phyloP scores from a whole-genome alignment of 2,888 invertebrate genomes.

The Hanleya hanleyi region DNA sequence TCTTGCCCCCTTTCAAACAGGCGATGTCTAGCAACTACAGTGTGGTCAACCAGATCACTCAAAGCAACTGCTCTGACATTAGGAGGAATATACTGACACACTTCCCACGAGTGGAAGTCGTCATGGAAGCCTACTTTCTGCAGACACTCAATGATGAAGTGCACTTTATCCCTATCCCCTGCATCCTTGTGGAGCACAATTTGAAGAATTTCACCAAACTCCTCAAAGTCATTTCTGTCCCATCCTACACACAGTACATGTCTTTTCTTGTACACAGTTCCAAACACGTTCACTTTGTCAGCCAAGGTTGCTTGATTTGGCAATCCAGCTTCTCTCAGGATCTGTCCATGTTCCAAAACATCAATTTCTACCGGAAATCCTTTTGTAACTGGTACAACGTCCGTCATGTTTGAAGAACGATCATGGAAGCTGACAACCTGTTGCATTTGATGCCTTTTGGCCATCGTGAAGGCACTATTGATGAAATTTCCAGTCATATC shows the following conservation, averaged over 20 bases:
- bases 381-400: neutral
- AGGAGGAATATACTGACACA: no score
- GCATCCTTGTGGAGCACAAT: no score
- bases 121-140: neutral
- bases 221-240: neutral
- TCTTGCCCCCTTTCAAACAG: no score
- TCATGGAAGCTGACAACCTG: neutral
- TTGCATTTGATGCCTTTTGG: neutral
- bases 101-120: neutral
- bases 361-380: neutral
- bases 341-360: neutral
- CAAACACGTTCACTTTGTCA: neutral
- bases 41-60: no score
- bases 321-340: neutral
- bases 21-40: no score
- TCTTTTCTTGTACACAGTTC: neutral
- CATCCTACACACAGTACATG: neutral
- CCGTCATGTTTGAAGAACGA: neutral
- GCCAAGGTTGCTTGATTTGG: neutral
- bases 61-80: no score
- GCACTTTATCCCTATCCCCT: no score
- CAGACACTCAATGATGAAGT: neutral
- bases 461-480: neutral
- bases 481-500: neutral
- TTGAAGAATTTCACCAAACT: neutral